Conservation (phyloP, 2,797 vertebrate species). For the Sebastes itinus region DNA sequence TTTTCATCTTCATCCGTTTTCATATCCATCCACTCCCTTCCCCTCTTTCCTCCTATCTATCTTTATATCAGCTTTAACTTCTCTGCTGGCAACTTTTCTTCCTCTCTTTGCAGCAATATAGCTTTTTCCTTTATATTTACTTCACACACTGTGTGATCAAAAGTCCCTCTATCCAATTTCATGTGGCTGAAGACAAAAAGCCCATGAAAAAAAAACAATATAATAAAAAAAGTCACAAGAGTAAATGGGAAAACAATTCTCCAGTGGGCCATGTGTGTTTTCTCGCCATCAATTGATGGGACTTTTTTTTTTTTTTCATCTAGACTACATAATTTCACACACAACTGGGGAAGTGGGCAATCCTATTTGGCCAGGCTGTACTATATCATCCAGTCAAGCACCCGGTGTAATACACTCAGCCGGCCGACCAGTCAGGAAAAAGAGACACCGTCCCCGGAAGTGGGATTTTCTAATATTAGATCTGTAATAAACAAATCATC, state of each 20-base stretch:
- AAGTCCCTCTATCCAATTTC: constrained; percentile 63
- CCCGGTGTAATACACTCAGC: constrained; percentile 2
- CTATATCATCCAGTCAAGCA: constrained; percentile 44
- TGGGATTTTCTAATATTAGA: constrained; percentile 22
- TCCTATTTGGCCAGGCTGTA: constrained; percentile 46
- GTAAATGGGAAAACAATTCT: constrained; percentile 66
- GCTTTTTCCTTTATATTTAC: constrained; percentile 40
- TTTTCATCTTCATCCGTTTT: not conserved
- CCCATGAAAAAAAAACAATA: constrained; percentile 33
- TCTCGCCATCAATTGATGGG: constrained; percentile 58
- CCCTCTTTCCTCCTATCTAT: not conserved
- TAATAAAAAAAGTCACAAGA: constrained; percentile 41
- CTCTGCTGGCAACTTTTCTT: not conserved
- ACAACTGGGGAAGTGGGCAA: constrained; percentile 33
- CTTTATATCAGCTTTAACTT: constrained; percentile 19
- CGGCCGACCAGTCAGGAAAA: constrained; percentile 9
- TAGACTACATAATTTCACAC: constrained; percentile 61
- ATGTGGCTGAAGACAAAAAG: constrained; percentile 57
- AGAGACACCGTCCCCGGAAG: not conserved
- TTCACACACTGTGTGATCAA: constrained; percentile 56
- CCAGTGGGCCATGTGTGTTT: constrained; percentile 23
- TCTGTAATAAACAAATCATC: constrained; percentile 44
- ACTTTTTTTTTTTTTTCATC: constrained; percentile 15
- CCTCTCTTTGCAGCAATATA: not conserved
- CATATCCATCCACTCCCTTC: not conserved